Base-by-base conservation (phyloP, 2,113 vertebrate species). In the Stercorarius parasiticus region DNA sequence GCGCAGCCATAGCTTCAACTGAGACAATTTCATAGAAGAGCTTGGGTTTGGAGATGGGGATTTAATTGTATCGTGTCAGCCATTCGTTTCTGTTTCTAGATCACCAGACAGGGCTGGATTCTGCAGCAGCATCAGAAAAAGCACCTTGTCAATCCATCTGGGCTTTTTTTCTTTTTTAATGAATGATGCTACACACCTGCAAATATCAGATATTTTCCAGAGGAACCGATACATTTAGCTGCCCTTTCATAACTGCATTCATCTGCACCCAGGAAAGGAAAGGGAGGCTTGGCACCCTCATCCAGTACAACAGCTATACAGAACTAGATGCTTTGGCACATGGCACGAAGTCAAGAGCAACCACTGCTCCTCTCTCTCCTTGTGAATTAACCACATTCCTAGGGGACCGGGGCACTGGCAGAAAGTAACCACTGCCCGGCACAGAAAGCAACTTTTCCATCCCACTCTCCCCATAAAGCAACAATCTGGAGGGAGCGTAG, bases 181-280 rank as follows among this genome's bases (percentile, higher is more conserved):
- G 9, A 95, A 71, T 55, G 56, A 56, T 50, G 53, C 32, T 84
- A 53, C 34, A 70, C 73, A 94, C 66, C 77, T 94, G 59, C 72
- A 95, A 93, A 76, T 30, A 80, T 12, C 59, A 53, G 72, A 50
- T 82, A 82, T 91, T 93, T 94, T 90, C 52, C 70, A 87, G 56
- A 87, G 52, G 25, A 91, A 62, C 4, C 1, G 5, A 59, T 82
- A 43, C 30, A 69, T 88, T 95, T 86, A 93, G 52, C 56, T 87
- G 40, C 43, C 47, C 36, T 91, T 84, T 82, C 43, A 61, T 23
- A 69, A 67, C 47, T 52, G 58, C 74, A 85, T 71, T 90, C 36
- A 78, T 47, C 70, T 76, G 52, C 10, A 88, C 59, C 38, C 3
- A 19, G 36, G 34, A 88, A 67, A 70, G 36, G 29, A 80, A 32